Percentiles rank a stretch among this genome's conserved stretches.
Evolutionary conservation across 2,113 vertebrate species (phyloP).

Genomic region (Neotoma lepida): DNA sequence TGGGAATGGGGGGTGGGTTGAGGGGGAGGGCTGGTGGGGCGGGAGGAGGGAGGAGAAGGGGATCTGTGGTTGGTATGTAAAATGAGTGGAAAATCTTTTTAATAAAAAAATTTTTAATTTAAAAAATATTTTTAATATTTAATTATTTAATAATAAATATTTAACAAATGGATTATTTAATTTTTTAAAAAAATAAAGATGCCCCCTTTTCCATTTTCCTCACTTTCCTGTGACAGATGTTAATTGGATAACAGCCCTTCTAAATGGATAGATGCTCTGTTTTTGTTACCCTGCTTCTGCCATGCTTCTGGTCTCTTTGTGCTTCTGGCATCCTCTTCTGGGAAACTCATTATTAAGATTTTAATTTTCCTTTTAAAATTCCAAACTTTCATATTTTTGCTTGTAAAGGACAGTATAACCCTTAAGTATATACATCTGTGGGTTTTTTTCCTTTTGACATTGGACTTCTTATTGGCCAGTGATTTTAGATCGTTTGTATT

Average conservation of each 20-base stretch:
- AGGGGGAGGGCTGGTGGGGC: no score
- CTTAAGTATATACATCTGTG: neutral
- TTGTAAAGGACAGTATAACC: neutral
- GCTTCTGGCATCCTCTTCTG: neutral
- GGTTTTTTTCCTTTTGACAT: neutral
- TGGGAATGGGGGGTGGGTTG: no score
- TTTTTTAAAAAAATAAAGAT: no score
- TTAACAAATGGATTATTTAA: no score
- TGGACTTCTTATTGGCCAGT: neutral
- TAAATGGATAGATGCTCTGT: neutral
- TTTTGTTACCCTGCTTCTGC: neutral
- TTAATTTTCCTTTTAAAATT: conserved; percentile 37
- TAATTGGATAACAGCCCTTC: neutral
- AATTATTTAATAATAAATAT: no score
- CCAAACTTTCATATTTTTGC: neutral
- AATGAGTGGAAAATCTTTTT: no score
- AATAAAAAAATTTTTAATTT: no score
- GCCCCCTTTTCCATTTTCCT: neutral
- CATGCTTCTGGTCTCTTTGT: neutral
- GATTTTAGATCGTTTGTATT: neutral
- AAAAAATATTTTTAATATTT: no score
- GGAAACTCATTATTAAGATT: conserved; percentile 1
- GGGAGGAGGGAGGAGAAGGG: no score
- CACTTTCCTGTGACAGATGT: neutral
- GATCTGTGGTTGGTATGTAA: no score